A percentile compares a stretch with the other conserved stretches of the same genome.
Evolutionary conservation across 2,888 invertebrate genomes (phyloP).

Genomic region (Brenthis daphne): DNA sequence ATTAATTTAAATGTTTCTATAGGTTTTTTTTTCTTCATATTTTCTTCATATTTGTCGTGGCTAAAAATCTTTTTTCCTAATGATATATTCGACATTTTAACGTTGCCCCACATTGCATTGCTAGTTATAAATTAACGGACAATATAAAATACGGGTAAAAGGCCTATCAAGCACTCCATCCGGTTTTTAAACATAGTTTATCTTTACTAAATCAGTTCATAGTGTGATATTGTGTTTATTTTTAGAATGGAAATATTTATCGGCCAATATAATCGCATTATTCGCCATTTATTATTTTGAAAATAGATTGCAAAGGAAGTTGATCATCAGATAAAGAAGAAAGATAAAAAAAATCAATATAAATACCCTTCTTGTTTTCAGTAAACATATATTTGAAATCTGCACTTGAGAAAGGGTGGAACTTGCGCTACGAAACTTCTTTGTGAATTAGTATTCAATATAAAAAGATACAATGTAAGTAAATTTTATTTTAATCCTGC

Average conservation of each 20-base stretch:
- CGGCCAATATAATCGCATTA: background rate
- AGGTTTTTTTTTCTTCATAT: too few species aligned
- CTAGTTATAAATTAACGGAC: too few species aligned
- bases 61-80: too few species aligned
- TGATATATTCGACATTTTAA: too few species aligned
- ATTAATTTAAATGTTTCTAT: too few species aligned
- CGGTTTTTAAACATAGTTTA: conserved; percentile 9
- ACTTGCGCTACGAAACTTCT: too few species aligned
- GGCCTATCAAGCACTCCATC: background rate
- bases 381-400: conserved; percentile 1
- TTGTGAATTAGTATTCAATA: too few species aligned
- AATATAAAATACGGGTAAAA: background rate
- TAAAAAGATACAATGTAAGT: too few species aligned
- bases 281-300: conserved; percentile 11
- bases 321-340: conserved; percentile 20
- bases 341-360: conserved; percentile 35
- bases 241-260: conserved; percentile 6
- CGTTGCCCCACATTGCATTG: too few species aligned
- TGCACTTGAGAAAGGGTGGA: background rate
- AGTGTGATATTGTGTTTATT: conserved; percentile 8
- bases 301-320: conserved; percentile 25
- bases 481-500: too few species aligned
- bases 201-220: background rate
- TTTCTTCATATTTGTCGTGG: too few species aligned
- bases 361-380: conserved; percentile 24